These are phyloP conservation scores for Zaprionus davidi DNA, from an alignment of 1,140 invertebrate species.

Conservation along the genomic window DNA sequence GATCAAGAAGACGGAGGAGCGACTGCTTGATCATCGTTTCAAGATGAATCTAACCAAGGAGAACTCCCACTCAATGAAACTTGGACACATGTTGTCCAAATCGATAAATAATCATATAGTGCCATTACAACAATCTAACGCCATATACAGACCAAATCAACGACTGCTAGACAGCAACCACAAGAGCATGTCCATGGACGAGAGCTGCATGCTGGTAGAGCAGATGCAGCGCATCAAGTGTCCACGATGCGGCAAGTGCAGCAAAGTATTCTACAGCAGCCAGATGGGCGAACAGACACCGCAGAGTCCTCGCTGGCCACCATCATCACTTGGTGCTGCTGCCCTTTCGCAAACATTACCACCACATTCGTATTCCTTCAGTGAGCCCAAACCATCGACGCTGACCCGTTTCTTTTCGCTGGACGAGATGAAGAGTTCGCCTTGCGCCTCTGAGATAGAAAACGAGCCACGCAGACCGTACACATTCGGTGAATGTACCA, in stretches of 20 bases:
- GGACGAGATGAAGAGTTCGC: conserved; percentile 47
- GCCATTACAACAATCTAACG: conserved; percentile 69
- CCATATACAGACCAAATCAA: conserved; percentile 41
- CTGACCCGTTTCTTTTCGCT: conserved; percentile 59
- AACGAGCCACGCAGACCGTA: conserved; percentile 5
- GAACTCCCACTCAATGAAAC: conserved; percentile 48
- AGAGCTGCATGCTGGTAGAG: conserved; percentile 46
- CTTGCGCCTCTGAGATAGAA: neutral
- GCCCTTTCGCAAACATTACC: conserved; percentile 60
- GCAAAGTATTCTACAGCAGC: conserved; percentile 53
- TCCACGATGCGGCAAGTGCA: conserved; percentile 61
- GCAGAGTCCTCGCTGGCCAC: neutral
- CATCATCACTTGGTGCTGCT: neutral
- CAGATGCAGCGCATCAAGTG: conserved; percentile 67
- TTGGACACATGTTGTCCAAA: conserved; percentile 27
- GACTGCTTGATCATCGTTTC: conserved; percentile 62
- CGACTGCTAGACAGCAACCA: conserved; percentile 30
- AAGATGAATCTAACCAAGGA: conserved; percentile 66
- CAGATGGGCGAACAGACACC: conserved; percentile 23
- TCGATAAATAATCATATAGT: conserved; percentile 42
- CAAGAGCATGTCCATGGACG: conserved; percentile 41
- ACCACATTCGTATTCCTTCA: conserved; percentile 12
- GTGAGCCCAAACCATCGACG: conserved; percentile 6
- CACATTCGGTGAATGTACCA: conserved; percentile 61
- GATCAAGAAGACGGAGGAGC: conserved; percentile 40